Evolutionary conservation across 2,888 invertebrate genomes (phyloP).

Genomic region (Smittia sp.): DNA sequence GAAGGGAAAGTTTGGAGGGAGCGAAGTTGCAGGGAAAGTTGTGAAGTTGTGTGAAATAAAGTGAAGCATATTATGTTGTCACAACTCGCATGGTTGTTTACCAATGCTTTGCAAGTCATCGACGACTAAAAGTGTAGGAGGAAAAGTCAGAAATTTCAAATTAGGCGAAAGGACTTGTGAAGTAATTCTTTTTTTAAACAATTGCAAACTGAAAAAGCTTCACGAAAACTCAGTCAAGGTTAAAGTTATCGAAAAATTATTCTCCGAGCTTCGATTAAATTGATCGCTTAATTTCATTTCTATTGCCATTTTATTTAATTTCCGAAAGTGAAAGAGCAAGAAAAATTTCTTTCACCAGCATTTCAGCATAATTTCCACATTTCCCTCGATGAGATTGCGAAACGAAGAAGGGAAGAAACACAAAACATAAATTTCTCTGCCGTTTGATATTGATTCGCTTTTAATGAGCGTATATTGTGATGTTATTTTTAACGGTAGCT

Average conservation of each 20-base stretch:
- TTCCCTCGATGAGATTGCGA: not conserved
- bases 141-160: too few relatives aligned
- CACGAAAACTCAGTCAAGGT: too few relatives aligned
- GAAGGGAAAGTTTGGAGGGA: not conserved
- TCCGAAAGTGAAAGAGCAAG: not conserved
- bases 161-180: too few relatives aligned
- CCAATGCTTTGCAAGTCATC: too few relatives aligned
- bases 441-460: constrained; percentile 41
- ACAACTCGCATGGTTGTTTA: too few relatives aligned
- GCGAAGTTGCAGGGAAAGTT: not conserved
- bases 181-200: too few relatives aligned
- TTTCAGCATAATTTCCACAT: constrained; percentile 23
- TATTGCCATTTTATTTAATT: not conserved
- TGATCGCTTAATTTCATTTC: not conserved
- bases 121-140: too few relatives aligned
- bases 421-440: constrained; percentile 34
- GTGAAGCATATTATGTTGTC: too few relatives aligned
- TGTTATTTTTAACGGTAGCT: constrained; percentile 38
- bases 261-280: not conserved
- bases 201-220: too few relatives aligned
- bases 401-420: constrained; percentile 21
- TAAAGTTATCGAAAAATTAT: too few relatives aligned
- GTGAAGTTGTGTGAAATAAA: too few relatives aligned
- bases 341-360: not conserved
- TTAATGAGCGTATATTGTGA: constrained; percentile 39